A percentile compares a stretch with the other conserved stretches of the same genome.
These are phyloP conservation scores for Linnaemya tessellans DNA, from an alignment of 2,888 invertebrate species.

Conservation along the genomic window DNA sequence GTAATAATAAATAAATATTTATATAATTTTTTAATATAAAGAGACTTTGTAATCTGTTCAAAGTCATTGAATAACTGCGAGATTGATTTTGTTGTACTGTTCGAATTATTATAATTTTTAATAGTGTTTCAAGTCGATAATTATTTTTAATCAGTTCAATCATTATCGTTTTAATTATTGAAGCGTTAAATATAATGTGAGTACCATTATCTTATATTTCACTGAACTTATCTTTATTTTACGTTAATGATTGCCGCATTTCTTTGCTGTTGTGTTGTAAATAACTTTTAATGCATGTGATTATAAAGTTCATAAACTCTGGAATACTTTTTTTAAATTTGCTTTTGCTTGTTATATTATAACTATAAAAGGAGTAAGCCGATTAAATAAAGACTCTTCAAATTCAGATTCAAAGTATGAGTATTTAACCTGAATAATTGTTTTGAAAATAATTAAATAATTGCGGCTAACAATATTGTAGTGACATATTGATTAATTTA, in stretches of 20 bases:
- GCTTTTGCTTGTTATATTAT: too few species aligned
- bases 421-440: too few species aligned
- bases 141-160: conserved; percentile 1
- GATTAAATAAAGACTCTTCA: too few species aligned
- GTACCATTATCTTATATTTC: not conserved
- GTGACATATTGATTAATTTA: too few species aligned
- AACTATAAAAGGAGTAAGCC: too few species aligned
- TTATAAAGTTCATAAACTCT: too few species aligned
- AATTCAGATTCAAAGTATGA: too few species aligned
- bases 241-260: not conserved
- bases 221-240: not conserved
- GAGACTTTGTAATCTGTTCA: not conserved
- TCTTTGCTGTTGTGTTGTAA: too few species aligned
- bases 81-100: conserved; percentile 2
- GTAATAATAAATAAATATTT: not conserved
- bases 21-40: not conserved
- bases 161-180: not conserved
- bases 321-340: too few species aligned
- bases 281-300: too few species aligned
- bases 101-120: not conserved
- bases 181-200: not conserved
- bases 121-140: conserved; percentile 6
- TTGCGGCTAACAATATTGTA: too few species aligned
- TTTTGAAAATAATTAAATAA: too few species aligned
- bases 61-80: not conserved